Evolutionary conservation across 2,797 vertebrate species (phyloP).

Genomic region (Melanotaenia trifasciata): DNA sequence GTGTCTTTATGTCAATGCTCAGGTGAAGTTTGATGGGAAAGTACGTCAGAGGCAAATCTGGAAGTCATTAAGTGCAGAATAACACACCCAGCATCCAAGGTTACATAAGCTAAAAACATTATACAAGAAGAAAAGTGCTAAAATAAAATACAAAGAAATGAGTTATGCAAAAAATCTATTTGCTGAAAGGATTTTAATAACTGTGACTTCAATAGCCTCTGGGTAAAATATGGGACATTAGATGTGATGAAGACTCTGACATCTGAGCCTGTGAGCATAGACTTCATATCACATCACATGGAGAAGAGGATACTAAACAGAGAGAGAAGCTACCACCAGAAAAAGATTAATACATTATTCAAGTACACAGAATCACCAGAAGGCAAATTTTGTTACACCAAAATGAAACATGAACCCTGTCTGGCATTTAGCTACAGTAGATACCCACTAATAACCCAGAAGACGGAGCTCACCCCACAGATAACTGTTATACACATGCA

Average conservation of each 20-base stretch:
- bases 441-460: neutral
- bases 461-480: neutral
- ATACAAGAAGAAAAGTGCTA: slow-evolving; percentile 30
- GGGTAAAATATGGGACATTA: slow-evolving; percentile 30
- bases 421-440: neutral
- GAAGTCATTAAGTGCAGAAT: neutral
- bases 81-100: neutral
- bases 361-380: neutral
- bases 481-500: neutral
- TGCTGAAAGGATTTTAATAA: slow-evolving; percentile 18
- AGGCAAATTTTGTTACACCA: neutral
- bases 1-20: slow-evolving; percentile 2
- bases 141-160: slow-evolving; percentile 25
- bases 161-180: slow-evolving; percentile 8
- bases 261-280: slow-evolving; percentile 35
- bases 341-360: neutral
- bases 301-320: neutral
- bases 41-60: neutral
- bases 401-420: slow-evolving; percentile 10
- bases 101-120: slow-evolving; percentile 37
- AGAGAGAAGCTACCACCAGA: slow-evolving; percentile 1
- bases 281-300: neutral
- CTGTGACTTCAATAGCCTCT: slow-evolving; percentile 21
- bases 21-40: slow-evolving; percentile 1
- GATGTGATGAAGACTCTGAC: slow-evolving; percentile 26